phyloP scores from a whole-genome alignment of 2,113 vertebrate genomes.

The Calyptomena viridis region DNA sequence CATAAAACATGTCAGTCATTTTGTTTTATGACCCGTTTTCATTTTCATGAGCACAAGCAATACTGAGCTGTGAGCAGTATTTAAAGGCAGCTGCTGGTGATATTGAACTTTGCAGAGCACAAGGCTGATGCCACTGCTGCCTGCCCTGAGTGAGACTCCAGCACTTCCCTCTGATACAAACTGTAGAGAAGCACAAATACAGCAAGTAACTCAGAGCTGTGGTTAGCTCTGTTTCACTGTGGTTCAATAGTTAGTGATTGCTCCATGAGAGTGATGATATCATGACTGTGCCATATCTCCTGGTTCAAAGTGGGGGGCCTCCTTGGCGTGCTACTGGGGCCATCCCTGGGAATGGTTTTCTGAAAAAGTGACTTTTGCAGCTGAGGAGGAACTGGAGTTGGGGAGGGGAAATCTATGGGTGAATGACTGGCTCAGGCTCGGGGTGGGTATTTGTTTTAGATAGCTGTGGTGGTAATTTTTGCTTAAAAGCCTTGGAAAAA shows the following conservation, averaged over 20 bases:
- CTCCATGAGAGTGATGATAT: not conserved
- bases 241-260: not conserved
- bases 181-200: not conserved
- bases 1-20: conserved; percentile 26
- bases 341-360: not conserved
- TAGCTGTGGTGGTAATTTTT: not conserved
- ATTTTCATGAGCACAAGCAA: conserved; percentile 38
- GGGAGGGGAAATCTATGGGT: not conserved
- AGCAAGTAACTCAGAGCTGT: not conserved
- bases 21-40: conserved; percentile 20
- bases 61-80: not conserved
- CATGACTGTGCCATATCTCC: not conserved
- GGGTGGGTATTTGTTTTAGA: not conserved
- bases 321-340: not conserved
- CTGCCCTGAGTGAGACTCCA: not conserved
- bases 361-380: not conserved
- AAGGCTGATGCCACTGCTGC: not conserved
- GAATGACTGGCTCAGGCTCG: not conserved
- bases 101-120: not conserved
- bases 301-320: conserved; percentile 10
- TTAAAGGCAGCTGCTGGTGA: conserved; percentile 3
- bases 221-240: not conserved
- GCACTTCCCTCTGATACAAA: not conserved
- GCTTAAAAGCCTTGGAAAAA: not conserved
- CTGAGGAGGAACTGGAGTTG: not conserved